These are phyloP conservation scores for Salvator merianae DNA, from an alignment of 2,113 vertebrate genomes.

Conservation along the genomic window DNA sequence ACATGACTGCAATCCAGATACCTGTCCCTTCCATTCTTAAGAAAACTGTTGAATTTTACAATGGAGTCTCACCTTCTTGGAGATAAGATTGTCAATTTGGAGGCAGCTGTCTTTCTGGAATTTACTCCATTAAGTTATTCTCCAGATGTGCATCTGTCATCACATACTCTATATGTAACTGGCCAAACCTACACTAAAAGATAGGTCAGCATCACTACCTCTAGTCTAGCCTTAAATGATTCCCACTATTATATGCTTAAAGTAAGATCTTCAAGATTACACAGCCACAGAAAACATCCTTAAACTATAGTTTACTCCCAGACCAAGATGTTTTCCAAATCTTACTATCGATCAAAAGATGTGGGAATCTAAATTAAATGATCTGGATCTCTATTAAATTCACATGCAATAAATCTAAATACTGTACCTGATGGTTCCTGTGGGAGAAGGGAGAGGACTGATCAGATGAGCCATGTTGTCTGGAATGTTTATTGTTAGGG, in stretches of 20 bases:
- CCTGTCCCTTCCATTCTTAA: neutral
- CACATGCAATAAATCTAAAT: slow-evolving; percentile 42
- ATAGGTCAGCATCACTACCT: neutral
- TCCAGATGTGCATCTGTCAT: neutral
- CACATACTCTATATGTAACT: neutral
- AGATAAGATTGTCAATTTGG: neutral
- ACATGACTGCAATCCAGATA: no score
- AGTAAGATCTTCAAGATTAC: neutral
- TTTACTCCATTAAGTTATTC: neutral
- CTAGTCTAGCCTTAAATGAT: neutral
- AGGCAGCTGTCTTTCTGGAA: neutral
- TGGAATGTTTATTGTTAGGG: slow-evolving; percentile 98
- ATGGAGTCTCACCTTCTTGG: neutral
- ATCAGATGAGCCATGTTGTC: slow-evolving; percentile 97
- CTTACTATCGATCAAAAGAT: neutral
- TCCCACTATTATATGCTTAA: neutral
- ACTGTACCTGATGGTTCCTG: slow-evolving; percentile 92
- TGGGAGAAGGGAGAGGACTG: slow-evolving; percentile 96
- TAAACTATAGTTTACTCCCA: neutral
- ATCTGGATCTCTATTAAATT: neutral
- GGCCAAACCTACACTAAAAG: neutral
- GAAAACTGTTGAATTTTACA: neutral
- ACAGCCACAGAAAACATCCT: neutral
- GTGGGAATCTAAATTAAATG: neutral
- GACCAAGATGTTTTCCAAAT: slow-evolving; percentile 2